Percentiles rank a stretch among this genome's conserved stretches.
These are phyloP conservation scores for Nemopilema nomurai DNA, from an alignment of 30 jellyfish, hydroid and myxozoan species.

Conservation along the genomic window DNA sequence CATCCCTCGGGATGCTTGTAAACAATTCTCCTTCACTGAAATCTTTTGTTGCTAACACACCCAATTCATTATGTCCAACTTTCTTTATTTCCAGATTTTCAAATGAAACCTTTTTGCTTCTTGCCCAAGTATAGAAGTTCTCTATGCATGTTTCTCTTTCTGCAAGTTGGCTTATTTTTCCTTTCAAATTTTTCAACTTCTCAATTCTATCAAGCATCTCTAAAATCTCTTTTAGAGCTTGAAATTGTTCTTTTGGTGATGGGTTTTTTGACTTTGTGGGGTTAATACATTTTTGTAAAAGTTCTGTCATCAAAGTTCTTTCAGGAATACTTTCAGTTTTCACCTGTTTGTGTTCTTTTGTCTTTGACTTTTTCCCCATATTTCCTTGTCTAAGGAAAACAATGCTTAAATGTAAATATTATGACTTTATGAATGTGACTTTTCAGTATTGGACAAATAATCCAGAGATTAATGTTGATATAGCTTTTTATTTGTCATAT, in stretches of 20 bases:
- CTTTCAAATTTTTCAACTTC: neutral
- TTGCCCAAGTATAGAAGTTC: conserved; percentile 40
- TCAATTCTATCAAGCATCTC: conserved; percentile 38
- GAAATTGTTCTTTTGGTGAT: conserved; percentile 47
- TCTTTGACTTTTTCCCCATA: conserved; percentile 69
- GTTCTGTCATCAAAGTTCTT: conserved; percentile 24
- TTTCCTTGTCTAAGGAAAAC: neutral
- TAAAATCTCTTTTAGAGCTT: conserved; percentile 31
- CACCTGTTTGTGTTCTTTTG: conserved; percentile 7
- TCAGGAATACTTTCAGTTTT: neutral
- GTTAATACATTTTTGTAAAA: conserved; percentile 55
- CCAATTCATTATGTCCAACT: conserved; percentile 19
- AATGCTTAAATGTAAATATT: neutral
- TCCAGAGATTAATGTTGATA: too few relatives aligned
- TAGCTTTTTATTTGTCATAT: too few relatives aligned
- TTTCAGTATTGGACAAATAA: neutral
- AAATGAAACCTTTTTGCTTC: conserved; percentile 7
- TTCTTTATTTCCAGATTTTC: conserved; percentile 30
- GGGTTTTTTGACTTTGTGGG: conserved; percentile 24
- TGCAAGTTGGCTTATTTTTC: conserved; percentile 7
- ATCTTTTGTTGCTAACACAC: conserved; percentile 30
- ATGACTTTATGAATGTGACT: neutral
- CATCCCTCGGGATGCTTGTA: conserved; percentile 30
- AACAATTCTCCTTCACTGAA: conserved; percentile 20
- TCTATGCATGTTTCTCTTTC: conserved; percentile 31